Percentiles rank a stretch among this genome's conserved stretches.
Evolutionary conservation across 92 coral and sea anemone genomes (phyloP).

Genomic region (Paragorgia papillata): DNA sequence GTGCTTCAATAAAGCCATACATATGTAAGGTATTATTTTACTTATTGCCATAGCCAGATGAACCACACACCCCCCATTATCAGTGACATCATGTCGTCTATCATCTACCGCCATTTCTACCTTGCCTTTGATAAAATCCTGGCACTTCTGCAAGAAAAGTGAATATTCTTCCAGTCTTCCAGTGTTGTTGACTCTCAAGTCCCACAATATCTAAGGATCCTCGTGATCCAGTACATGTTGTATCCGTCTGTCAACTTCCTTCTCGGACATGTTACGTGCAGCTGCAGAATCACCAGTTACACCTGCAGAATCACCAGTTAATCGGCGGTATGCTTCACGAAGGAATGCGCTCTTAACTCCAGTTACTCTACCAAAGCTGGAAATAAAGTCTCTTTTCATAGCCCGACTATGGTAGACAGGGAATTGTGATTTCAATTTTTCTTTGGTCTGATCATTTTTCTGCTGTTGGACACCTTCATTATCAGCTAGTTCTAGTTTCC

Average conservation of each 20-base stretch:
- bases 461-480: constrained; percentile 29
- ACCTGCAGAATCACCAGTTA: constrained; percentile 48
- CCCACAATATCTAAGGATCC: constrained; percentile 51
- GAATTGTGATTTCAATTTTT: constrained; percentile 36
- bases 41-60: constrained; percentile 36
- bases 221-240: constrained; percentile 41
- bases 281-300: too few species aligned
- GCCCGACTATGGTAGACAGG: constrained; percentile 47
- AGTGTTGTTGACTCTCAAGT: constrained; percentile 48
- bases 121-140: constrained; percentile 46
- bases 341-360: constrained; percentile 44
- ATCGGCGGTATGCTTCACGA: constrained; percentile 57
- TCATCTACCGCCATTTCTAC: constrained; percentile 33
- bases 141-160: constrained; percentile 42
- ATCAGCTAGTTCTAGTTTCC: constrained; percentile 46
- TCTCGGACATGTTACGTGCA: constrained; percentile 49
- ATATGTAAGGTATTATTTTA: too few species aligned
- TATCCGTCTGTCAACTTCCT: constrained; percentile 47
- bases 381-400: constrained; percentile 49
- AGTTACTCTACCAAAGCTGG: constrained; percentile 36
- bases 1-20: too few species aligned
- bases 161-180: constrained; percentile 51
- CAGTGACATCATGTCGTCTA: constrained; percentile 23
- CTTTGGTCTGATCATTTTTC: constrained; percentile 41
- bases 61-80: constrained; percentile 29